These are phyloP conservation scores for Saccopteryx bilineata DNA, from an alignment of 2,113 vertebrate genomes.

Conservation along the genomic window DNA sequence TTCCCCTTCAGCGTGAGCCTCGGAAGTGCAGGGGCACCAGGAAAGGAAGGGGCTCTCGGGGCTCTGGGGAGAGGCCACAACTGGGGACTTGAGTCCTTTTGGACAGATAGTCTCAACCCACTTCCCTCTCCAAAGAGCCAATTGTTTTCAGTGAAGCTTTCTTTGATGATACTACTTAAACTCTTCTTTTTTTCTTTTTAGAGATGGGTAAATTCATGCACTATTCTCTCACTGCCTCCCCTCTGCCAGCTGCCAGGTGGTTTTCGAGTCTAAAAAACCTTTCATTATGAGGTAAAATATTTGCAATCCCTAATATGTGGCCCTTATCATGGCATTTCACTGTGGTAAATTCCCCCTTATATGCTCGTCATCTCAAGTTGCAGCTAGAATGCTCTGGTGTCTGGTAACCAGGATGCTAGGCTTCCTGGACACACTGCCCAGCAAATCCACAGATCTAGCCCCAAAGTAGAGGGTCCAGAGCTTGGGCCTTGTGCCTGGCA, in stretches of 20 bases:
- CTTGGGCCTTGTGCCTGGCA: background rate
- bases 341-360: constrained; percentile 53
- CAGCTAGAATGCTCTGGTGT: background rate
- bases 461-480: background rate
- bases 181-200: background rate
- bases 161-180: background rate
- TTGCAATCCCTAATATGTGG: constrained; percentile 49
- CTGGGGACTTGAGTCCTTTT: background rate
- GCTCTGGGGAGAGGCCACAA: background rate
- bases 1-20: background rate
- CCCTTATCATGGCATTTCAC: constrained; percentile 60
- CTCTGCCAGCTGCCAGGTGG: background rate
- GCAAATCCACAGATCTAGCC: background rate
- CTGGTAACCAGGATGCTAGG: background rate
- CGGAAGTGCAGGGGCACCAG: background rate
- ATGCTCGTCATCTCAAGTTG: constrained; percentile 1
- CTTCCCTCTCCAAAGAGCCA: background rate
- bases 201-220: background rate
- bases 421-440: background rate
- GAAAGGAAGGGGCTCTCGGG: background rate
- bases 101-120: background rate
- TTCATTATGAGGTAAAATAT: constrained; percentile 63
- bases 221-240: background rate
- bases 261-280: constrained; percentile 54
- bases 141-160: background rate